phyloP scores from a whole-genome alignment of 2,888 invertebrate species.

The Acanthosepion pharaonis region DNA sequence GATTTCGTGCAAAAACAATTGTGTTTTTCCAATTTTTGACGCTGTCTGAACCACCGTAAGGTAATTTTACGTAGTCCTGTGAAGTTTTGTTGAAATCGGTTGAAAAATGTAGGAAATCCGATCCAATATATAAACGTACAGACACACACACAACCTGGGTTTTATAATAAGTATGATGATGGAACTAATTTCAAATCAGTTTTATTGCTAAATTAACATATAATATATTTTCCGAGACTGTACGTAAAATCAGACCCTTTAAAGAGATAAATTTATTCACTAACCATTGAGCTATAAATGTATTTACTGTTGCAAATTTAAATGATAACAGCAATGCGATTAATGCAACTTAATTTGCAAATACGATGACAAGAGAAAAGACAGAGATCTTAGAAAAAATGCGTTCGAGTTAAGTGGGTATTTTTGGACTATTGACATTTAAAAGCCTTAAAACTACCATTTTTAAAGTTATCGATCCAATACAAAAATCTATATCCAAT shows the following conservation, averaged over 20 bases:
- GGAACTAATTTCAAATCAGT: too few relatives aligned
- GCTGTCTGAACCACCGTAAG: too few relatives aligned
- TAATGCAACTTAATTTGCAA: background rate
- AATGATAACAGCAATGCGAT: background rate
- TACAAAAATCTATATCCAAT: background rate
- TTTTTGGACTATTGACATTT: background rate
- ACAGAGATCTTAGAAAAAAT: background rate
- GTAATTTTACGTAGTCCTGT: too few relatives aligned
- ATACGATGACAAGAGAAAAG: background rate
- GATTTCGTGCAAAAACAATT: too few relatives aligned
- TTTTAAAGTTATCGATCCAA: background rate
- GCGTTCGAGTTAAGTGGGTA: background rate
- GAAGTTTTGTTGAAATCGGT: too few relatives aligned
- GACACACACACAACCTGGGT: too few relatives aligned
- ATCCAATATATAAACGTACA: too few relatives aligned
- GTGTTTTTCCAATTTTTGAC: too few relatives aligned
- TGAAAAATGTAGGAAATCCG: too few relatives aligned
- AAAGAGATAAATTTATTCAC: background rate
- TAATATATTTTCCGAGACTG: too few relatives aligned
- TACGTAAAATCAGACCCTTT: background rate
- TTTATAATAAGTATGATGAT: too few relatives aligned
- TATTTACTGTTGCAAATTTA: background rate
- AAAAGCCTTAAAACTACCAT: background rate
- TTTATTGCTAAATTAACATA: too few relatives aligned
- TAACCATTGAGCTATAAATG: background rate